A percentile compares a stretch with the other conserved stretches of the same genome.
Conservation (phyloP, 2,113 vertebrate species). For the Pelmatolapia mariae region DNA sequence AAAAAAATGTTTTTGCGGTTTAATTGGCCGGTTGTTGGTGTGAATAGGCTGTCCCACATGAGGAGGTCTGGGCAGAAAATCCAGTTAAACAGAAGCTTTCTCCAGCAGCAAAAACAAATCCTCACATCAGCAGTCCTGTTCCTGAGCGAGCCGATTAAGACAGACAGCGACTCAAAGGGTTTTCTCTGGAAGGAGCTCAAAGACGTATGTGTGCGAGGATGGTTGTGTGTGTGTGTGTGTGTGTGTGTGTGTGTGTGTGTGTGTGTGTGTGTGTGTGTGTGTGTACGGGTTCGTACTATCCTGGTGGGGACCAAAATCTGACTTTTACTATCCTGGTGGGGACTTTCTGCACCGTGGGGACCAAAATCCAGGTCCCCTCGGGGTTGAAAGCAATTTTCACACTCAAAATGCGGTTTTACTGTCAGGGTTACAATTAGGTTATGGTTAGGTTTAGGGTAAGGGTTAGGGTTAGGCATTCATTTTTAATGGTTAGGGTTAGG, state of each 20-base stretch:
- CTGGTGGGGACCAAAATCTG: too few relatives aligned
- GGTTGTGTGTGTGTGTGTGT: background rate
- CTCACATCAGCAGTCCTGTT: constrained; percentile 44
- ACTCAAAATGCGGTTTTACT: too few relatives aligned
- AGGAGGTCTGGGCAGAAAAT: constrained; percentile 27
- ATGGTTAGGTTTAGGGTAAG: too few relatives aligned
- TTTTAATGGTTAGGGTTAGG: too few relatives aligned
- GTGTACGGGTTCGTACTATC: too few relatives aligned
- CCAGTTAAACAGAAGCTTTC: constrained; percentile 31
- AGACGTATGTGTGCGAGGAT: background rate
- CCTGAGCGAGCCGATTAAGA: constrained; percentile 34
- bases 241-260: background rate
- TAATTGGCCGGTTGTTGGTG: constrained; percentile 2
- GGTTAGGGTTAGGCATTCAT: too few relatives aligned
- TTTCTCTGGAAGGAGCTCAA: background rate
- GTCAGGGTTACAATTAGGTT: too few relatives aligned
- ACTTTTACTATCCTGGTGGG: too few relatives aligned
- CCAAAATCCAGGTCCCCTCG: too few relatives aligned
- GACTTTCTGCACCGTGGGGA: too few relatives aligned
- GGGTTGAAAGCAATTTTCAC: too few relatives aligned
- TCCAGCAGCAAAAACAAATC: constrained; percentile 30
- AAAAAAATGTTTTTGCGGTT: background rate
- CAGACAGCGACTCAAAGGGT: constrained; percentile 11
- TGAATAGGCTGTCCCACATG: background rate
- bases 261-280: background rate